Conservation (phyloP, 2,888 invertebrate species). For the Prostheceraeus crozeri region DNA sequence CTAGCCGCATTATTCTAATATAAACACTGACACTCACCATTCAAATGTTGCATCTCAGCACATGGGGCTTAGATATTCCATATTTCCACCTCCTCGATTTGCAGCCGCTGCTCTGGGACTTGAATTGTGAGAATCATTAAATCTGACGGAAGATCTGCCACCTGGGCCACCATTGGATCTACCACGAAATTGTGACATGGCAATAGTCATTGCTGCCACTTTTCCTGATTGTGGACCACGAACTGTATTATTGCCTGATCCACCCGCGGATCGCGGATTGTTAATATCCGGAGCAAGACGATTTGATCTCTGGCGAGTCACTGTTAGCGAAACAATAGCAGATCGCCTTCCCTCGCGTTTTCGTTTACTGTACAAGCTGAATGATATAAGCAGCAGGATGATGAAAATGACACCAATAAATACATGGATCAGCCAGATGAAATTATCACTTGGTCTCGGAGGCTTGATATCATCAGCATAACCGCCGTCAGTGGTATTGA, state of each 20-base stretch:
- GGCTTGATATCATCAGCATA: too few species aligned
- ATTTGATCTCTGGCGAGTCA: neutral
- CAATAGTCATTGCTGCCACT: constrained; percentile 10
- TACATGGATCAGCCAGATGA: constrained; percentile 10
- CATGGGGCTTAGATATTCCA: constrained; percentile 14
- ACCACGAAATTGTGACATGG: constrained; percentile 14
- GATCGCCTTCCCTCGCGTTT: neutral
- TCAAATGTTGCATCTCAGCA: too few species aligned
- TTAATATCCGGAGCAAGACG: neutral
- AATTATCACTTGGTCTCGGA: constrained; percentile 32
- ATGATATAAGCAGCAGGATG: neutral
- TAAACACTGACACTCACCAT: too few species aligned
- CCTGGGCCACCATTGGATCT: too few species aligned
- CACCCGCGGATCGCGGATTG: neutral
- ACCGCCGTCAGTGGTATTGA: too few species aligned
- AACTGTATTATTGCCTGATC: neutral
- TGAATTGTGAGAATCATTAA: too few species aligned
- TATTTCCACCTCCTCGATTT: too few species aligned
- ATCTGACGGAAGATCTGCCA: too few species aligned
- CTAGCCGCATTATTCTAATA: too few species aligned
- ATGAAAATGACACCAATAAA: constrained; percentile 1
- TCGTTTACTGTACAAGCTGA: neutral
- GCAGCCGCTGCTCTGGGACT: too few species aligned
- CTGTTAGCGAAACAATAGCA: neutral
- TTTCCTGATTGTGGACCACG: neutral